phyloP scores from a whole-genome alignment of 37 sponge, comb jelly and placozoan genomes.

The Chondrosia reniformis region DNA sequence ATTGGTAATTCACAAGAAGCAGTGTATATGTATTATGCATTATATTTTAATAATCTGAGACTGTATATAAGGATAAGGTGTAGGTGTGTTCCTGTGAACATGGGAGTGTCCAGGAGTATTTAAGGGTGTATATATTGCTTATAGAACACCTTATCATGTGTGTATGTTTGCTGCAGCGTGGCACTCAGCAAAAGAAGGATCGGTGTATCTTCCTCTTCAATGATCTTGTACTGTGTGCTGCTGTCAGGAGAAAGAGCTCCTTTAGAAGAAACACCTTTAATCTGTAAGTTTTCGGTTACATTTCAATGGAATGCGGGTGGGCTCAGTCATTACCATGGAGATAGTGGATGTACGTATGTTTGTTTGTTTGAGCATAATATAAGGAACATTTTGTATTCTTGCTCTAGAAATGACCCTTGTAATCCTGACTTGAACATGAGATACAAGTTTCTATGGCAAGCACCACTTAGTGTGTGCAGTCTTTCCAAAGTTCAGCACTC shows the following conservation, averaged over 20 bases:
- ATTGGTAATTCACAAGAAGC: too few species aligned
- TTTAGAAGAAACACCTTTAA: slow-evolving; percentile 19
- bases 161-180: slow-evolving; percentile 29
- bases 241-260: slow-evolving; percentile 53
- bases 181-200: slow-evolving; percentile 54
- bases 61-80: too few species aligned
- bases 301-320: not conserved
- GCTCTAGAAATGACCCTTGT: not conserved
- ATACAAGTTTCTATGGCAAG: slow-evolving; percentile 60
- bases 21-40: too few species aligned
- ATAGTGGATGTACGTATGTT: too few species aligned
- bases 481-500: slow-evolving; percentile 29
- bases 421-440: slow-evolving; percentile 32
- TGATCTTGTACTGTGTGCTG: slow-evolving; percentile 63
- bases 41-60: too few species aligned
- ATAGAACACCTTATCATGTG: not conserved
- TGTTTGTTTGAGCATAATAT: too few species aligned
- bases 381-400: not conserved
- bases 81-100: too few species aligned
- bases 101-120: too few species aligned
- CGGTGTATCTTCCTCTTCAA: slow-evolving; percentile 61
- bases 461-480: slow-evolving; percentile 31
- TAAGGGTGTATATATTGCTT: too few species aligned
- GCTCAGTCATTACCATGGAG: too few species aligned
- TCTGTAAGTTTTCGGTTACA: not conserved